Evolutionary conservation across 2,113 vertebrate genomes (phyloP).

Genomic region (Dolichallabes microphthalmus): DNA sequence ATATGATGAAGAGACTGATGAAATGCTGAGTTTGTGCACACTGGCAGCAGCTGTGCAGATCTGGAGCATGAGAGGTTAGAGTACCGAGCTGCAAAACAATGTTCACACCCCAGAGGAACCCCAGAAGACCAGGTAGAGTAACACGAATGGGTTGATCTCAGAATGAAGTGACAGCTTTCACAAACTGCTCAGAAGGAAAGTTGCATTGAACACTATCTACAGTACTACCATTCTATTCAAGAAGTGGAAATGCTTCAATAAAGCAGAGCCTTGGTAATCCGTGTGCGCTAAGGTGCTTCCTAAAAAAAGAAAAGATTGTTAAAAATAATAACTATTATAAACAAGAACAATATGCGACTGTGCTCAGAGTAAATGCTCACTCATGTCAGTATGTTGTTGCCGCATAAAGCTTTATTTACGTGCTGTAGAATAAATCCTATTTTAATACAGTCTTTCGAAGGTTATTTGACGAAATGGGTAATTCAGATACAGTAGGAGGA

Average conservation of each 20-base stretch:
- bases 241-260: not conserved
- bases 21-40: slow-evolving; percentile 50
- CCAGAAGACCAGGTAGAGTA: not conserved
- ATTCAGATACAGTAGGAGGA: not conserved
- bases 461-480: not conserved
- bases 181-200: not conserved
- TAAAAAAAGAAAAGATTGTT: not conserved
- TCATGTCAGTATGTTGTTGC: not conserved
- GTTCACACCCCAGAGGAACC: slow-evolving; percentile 13
- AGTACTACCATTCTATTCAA: not conserved
- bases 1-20: slow-evolving; percentile 48
- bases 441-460: not conserved
- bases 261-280: not conserved
- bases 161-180: not conserved
- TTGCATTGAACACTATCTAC: not conserved
- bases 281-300: not conserved
- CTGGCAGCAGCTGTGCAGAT: slow-evolving; percentile 43
- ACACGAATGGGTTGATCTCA: not conserved
- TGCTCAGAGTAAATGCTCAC: not conserved
- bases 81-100: slow-evolving; percentile 21
- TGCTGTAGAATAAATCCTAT: not conserved
- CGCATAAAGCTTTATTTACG: not conserved
- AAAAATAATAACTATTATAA: not conserved
- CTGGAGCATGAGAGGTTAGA: slow-evolving; percentile 35
- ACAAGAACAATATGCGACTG: not conserved